Conservation (phyloP, 2,888 invertebrate species). For the Mythimna impura region DNA sequence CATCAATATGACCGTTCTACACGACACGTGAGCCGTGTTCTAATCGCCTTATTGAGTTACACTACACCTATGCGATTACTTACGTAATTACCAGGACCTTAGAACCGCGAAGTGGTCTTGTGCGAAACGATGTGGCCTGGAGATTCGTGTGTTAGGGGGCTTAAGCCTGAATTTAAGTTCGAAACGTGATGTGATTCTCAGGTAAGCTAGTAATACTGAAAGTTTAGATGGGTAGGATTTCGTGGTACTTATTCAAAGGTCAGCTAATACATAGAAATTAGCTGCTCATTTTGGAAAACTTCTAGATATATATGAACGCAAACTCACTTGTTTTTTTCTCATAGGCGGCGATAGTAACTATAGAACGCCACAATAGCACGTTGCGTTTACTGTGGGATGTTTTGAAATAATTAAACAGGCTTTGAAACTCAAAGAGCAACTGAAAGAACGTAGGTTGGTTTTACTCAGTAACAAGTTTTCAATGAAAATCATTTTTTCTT, state of each 20-base stretch:
- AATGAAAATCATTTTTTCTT: no score
- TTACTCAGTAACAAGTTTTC: no score
- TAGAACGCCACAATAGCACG: no score
- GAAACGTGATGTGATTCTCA: constrained; percentile 41
- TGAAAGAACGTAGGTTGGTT: no score
- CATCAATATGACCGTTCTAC: constrained; percentile 60
- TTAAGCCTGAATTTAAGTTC: constrained; percentile 40
- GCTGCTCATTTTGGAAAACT: background rate
- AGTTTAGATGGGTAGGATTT: background rate
- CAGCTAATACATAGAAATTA: constrained; percentile 13
- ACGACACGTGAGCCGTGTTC: constrained; percentile 68
- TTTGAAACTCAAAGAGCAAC: no score
- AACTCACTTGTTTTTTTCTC: background rate
- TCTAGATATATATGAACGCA: background rate
- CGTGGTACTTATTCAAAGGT: background rate
- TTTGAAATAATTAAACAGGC: no score
- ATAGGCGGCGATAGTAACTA: no score
- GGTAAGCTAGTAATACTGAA: constrained; percentile 1
- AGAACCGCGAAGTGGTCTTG: constrained; percentile 54
- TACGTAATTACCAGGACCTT: constrained; percentile 68
- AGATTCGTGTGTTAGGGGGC: constrained; percentile 33
- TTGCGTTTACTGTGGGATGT: no score
- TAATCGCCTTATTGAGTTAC: constrained; percentile 74
- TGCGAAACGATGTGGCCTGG: constrained; percentile 27
- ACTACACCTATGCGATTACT: constrained; percentile 69